Evolutionary conservation across 1,140 invertebrate genomes (phyloP), one percentile per base, ranked within the genome.

Genomic region (Wasmannia auropunctata): DNA sequence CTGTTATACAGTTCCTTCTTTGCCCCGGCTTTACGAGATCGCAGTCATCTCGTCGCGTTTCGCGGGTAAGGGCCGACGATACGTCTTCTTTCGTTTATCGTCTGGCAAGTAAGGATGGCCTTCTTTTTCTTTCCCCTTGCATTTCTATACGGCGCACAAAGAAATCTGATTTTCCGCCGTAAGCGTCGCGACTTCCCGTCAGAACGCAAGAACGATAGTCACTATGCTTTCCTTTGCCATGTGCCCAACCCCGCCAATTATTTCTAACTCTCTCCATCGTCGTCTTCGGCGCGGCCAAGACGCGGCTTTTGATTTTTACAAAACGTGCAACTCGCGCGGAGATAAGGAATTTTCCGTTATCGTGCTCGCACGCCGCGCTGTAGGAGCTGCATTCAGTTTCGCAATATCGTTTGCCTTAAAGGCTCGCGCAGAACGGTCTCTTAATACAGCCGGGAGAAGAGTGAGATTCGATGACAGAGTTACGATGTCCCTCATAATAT

Each of bases 261-360:
- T 74, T 83, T 58, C 37, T 54, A 46, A 14, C n/a, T 37, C 43
- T 60, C 75, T 69, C 25, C 19, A 5, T 25, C 25, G 46, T 46
- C 34, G 56, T 81, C 60, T 74, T 69, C 81, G 62, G 25, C 76
- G 84, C 69, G 19, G 54, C 87, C 46, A 87, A 87, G 74, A 31
- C n/a, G 43, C 90, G 88, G 87, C 75, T 86, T 91, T 89, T 92
- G 92, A 92, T 93, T 93, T 93, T 93, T 89, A 88, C 86, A 89
- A 72, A 88, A 87, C 77, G 40, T 75, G 65, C 34, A 85, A 85
- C 86, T 88, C 58, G 19, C 31, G 69, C 54, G 51, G 43, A 86
- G 92, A 93, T 93, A 93, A 93, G 92, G 85, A 93, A 93, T 93
- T 93, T 93, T 93, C 92, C 92, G 91, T 90, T 84, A 89, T 87